These are phyloP conservation scores for Calephelis nemesis DNA, from an alignment of 1,140 invertebrate genomes.

Conservation along the genomic window DNA sequence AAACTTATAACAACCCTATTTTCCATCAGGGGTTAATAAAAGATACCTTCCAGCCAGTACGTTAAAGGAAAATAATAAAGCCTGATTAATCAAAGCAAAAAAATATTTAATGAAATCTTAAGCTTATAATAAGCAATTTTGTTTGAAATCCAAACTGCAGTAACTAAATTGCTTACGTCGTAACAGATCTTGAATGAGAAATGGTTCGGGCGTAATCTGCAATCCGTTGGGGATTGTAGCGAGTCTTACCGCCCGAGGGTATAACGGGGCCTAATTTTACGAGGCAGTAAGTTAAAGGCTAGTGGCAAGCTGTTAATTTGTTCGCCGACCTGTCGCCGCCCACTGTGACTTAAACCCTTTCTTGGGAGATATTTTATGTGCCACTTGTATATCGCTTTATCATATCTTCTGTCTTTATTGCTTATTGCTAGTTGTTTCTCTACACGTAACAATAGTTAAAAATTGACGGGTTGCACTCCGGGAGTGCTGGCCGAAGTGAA, in stretches of 20 bases:
- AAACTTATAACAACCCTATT: too few relatives aligned
- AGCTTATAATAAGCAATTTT: background rate
- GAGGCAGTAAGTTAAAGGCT: slow-evolving; percentile 73
- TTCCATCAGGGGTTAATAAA: too few relatives aligned
- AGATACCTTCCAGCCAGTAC: too few relatives aligned
- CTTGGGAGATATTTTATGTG: slow-evolving; percentile 21
- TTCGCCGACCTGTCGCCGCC: slow-evolving; percentile 66
- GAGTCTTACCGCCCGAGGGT: slow-evolving; percentile 49
- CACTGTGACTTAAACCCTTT: slow-evolving; percentile 66
- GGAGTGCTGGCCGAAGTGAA: too few relatives aligned
- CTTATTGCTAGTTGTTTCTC: too few relatives aligned
- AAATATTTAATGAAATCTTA: slow-evolving; percentile 9
- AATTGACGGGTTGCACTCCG: too few relatives aligned
- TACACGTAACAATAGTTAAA: too few relatives aligned
- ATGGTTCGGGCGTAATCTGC: slow-evolving; percentile 45
- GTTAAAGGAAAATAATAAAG: too few relatives aligned
- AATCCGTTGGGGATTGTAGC: slow-evolving; percentile 44
- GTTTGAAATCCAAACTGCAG: slow-evolving; percentile 6
- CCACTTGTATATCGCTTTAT: slow-evolving; percentile 15
- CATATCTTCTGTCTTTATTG: background rate
- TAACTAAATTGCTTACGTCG: slow-evolving; percentile 38
- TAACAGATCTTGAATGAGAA: slow-evolving; percentile 58
- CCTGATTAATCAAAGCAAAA: background rate
- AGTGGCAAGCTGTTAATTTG: slow-evolving; percentile 75
- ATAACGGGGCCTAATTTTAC: slow-evolving; percentile 71